Evolutionary conservation across 2,797 vertebrate species (phyloP).

Genomic region (Lacerta agilis): DNA sequence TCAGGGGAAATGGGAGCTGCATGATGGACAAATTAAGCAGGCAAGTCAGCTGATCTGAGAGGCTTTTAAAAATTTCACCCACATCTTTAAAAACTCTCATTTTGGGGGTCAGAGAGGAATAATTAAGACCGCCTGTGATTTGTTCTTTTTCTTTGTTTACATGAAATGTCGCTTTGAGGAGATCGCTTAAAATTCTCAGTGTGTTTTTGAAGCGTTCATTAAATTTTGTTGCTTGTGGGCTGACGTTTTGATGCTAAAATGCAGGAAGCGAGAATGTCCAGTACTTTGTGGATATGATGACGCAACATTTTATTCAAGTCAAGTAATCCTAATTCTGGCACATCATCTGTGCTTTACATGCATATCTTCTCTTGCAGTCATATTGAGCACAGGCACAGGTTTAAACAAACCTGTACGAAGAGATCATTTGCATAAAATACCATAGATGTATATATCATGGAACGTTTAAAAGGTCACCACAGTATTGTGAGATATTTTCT

Average conservation of each 20-base stretch:
- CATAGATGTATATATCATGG: slow-evolving; percentile 39
- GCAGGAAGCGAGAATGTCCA: background rate
- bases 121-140: slow-evolving; percentile 4
- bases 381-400: too few relatives aligned
- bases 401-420: background rate
- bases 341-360: too few relatives aligned
- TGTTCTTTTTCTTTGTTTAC: slow-evolving; percentile 16
- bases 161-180: slow-evolving; percentile 41
- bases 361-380: background rate
- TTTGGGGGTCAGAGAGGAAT: slow-evolving; percentile 41
- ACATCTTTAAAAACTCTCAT: slow-evolving; percentile 52
- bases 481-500: background rate
- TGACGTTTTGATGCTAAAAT: slow-evolving; percentile 32
- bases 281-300: slow-evolving; percentile 3
- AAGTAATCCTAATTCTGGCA: slow-evolving; percentile 2
- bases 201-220: background rate
- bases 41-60: slow-evolving; percentile 35
- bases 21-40: slow-evolving; percentile 45
- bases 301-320: slow-evolving; percentile 6
- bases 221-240: background rate
- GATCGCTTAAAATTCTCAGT: slow-evolving; percentile 17
- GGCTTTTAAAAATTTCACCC: slow-evolving; percentile 50
- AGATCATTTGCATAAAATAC: slow-evolving; percentile 1
- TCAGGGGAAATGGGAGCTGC: slow-evolving; percentile 38
- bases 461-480: slow-evolving; percentile 24